phyloP scores from a whole-genome alignment of 2,888 invertebrate species.

The Pristionchus entomophagus region DNA sequence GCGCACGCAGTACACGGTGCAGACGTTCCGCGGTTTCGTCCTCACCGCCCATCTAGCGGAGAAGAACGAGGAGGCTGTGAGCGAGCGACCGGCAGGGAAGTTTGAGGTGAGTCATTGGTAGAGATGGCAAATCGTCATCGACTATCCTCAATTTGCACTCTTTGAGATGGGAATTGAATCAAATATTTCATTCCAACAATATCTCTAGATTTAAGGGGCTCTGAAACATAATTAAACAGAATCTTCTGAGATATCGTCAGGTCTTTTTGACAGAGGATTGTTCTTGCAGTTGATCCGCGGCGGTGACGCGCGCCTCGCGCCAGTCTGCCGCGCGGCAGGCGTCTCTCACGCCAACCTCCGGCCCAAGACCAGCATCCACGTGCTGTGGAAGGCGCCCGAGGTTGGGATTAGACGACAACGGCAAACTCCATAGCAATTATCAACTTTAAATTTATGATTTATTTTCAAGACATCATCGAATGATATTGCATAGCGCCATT shows the following conservation, averaged over 20 bases:
- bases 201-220: not conserved
- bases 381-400: slow-evolving; percentile 74
- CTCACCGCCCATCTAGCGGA: slow-evolving; percentile 68
- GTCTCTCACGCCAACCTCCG: slow-evolving; percentile 73
- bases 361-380: slow-evolving; percentile 73
- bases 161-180: no score
- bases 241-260: not conserved
- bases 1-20: slow-evolving; percentile 74
- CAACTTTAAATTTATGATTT: no score
- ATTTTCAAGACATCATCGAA: no score
- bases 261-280: not conserved
- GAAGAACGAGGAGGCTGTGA: slow-evolving; percentile 7
- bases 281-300: slow-evolving; percentile 56
- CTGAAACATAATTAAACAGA: not conserved
- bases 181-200: no score
- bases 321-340: slow-evolving; percentile 71
- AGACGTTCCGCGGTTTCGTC: slow-evolving; percentile 76
- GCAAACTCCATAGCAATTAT: no score
- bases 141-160: not conserved
- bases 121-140: not conserved
- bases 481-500: not conserved
- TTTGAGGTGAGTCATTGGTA: slow-evolving; percentile 73
- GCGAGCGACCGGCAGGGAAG: slow-evolving; percentile 67
- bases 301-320: slow-evolving; percentile 71
- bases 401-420: no score